Percentiles rank a stretch among this genome's conserved stretches.
Evolutionary conservation across 2,888 invertebrate species (phyloP).

Genomic region (Mesoligia furuncula): DNA sequence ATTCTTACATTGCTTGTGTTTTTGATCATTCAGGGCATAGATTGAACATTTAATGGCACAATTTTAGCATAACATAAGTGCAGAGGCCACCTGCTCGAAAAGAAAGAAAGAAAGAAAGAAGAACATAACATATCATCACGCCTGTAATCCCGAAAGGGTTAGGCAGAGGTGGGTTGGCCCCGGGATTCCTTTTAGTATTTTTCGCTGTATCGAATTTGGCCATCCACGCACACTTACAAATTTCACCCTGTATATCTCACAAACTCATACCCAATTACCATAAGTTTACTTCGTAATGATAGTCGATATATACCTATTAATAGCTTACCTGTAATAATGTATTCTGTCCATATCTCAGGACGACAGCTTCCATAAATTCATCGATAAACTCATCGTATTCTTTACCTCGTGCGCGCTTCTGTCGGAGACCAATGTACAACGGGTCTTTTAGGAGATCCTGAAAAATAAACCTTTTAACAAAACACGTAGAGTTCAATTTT

Average conservation of each 20-base stretch:
- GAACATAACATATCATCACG: too few relatives aligned
- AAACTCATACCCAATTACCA: neutral
- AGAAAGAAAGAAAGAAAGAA: too few relatives aligned
- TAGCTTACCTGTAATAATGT: conserved; percentile 92
- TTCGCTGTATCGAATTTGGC: neutral
- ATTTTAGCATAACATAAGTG: too few relatives aligned
- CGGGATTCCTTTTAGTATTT: too few relatives aligned
- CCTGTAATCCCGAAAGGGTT: too few relatives aligned
- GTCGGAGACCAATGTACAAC: conserved; percentile 97
- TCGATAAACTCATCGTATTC: conserved; percentile 98
- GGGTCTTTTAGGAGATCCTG: conserved; percentile 97
- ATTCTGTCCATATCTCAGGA: conserved; percentile 96
- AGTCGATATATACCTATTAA: neutral
- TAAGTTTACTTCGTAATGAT: neutral
- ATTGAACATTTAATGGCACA: neutral
- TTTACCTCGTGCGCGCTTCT: conserved; percentile 95
- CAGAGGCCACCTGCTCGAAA: too few relatives aligned
- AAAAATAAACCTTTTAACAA: conserved; percentile 64
- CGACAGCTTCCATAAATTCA: conserved; percentile 99
- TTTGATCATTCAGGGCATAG: neutral
- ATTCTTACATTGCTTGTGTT: neutral
- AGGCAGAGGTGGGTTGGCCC: too few relatives aligned
- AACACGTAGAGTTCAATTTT: neutral
- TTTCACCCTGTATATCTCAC: neutral
- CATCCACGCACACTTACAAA: neutral